Conservation (phyloP, 2,888 invertebrate genomes). For the Leptopilina drosophilae region DNA sequence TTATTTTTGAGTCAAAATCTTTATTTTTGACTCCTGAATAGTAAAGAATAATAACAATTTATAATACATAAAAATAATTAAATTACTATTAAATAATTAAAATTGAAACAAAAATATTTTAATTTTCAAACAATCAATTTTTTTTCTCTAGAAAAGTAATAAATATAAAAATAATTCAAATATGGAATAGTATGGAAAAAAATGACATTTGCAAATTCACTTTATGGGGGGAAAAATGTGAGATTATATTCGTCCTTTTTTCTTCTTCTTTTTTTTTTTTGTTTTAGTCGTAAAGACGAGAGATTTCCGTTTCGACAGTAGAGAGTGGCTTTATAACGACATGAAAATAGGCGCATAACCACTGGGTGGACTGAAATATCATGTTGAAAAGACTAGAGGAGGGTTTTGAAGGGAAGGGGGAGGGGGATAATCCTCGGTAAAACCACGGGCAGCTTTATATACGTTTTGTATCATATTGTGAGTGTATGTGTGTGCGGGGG, state of each 20-base stretch:
- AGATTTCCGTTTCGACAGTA: conserved; percentile 33
- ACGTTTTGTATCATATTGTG: not conserved
- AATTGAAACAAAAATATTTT: too few species aligned
- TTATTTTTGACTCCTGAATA: too few species aligned
- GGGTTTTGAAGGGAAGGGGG: conserved; percentile 56
- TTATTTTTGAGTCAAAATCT: too few species aligned
- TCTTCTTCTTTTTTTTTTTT: not conserved
- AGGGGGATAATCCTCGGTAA: conserved; percentile 72
- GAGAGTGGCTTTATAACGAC: conserved; percentile 33
- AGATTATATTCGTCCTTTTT: not conserved
- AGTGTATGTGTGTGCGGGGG: conserved; percentile 65
- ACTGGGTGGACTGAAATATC: conserved; percentile 53
- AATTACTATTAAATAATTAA: too few species aligned
- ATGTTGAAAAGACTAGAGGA: conserved; percentile 46
- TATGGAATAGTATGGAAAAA: not conserved
- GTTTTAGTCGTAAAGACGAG: conserved; percentile 31
- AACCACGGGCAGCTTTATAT: conserved; percentile 62
- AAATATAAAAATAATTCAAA: not conserved
- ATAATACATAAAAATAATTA: too few species aligned
- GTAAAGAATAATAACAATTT: too few species aligned
- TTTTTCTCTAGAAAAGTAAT: too few species aligned
- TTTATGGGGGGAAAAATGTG: not conserved
- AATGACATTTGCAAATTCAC: conserved; percentile 8
- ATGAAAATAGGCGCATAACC: conserved; percentile 34
- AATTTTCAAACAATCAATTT: too few species aligned